Conservation (phyloP, 2,113 vertebrate species). For the Gadus chalcogrammus region DNA sequence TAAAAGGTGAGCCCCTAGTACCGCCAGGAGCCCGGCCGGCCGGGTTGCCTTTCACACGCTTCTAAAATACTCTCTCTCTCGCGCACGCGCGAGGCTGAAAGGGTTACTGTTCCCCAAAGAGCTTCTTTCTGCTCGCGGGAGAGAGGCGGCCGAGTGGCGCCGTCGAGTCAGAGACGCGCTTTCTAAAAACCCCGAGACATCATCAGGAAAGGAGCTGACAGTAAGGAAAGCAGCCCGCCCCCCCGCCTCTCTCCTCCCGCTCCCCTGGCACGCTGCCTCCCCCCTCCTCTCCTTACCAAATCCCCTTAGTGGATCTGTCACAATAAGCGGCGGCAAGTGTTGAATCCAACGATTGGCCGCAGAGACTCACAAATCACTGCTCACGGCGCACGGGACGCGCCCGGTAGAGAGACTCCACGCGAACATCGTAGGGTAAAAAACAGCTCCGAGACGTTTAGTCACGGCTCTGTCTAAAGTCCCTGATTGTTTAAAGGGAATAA, state of each 20-base stretch:
- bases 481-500: too few species aligned
- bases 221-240: constrained; percentile 70
- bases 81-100: constrained; percentile 59
- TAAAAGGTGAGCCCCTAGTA: background rate
- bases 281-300: constrained; percentile 66
- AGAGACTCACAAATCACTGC: constrained; percentile 59
- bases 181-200: constrained; percentile 81
- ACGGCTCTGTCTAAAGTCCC: too few species aligned
- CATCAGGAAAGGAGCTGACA: constrained; percentile 77
- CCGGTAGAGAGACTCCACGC: constrained; percentile 49
- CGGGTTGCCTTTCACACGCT: constrained; percentile 77
- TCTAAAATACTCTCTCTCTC: constrained; percentile 63
- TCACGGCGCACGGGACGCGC: constrained; percentile 51
- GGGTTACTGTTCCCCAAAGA: constrained; percentile 80
- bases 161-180: constrained; percentile 77
- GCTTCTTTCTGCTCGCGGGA: constrained; percentile 75
- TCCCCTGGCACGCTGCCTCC: constrained; percentile 65
- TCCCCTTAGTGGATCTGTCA: constrained; percentile 73
- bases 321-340: constrained; percentile 78
- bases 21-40: constrained; percentile 8
- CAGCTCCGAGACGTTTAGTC: constrained; percentile 22
- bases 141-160: constrained; percentile 78
- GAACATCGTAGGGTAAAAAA: constrained; percentile 9
- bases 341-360: constrained; percentile 72
- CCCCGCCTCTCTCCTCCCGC: constrained; percentile 15